Conservation (phyloP, 2,797 vertebrate genomes). For the Clarias platycephalus region DNA sequence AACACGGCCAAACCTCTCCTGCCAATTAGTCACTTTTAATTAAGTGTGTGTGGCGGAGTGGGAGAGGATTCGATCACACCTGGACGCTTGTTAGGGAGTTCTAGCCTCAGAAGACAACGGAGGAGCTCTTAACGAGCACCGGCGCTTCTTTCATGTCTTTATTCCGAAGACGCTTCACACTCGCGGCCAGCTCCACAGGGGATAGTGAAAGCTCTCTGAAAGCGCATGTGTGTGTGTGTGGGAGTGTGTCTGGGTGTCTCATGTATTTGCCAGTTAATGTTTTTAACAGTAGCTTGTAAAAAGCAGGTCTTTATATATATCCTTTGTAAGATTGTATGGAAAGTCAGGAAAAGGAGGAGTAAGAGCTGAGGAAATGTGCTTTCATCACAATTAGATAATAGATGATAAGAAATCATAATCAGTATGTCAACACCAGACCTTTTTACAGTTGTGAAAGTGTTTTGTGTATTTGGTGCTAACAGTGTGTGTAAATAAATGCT, state of each 20-base stretch:
- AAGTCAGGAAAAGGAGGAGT: background rate
- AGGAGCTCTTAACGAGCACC: constrained; percentile 38
- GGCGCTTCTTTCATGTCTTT: constrained; percentile 29
- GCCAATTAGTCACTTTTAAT: constrained; percentile 68
- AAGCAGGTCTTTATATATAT: background rate
- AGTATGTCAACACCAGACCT: background rate
- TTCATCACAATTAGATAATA: background rate
- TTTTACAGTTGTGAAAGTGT: background rate
- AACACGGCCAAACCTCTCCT: constrained; percentile 1
- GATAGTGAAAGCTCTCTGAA: constrained; percentile 15
- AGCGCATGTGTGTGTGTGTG: constrained; percentile 3
- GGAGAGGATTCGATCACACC: constrained; percentile 55
- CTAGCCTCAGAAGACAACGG: constrained; percentile 39
- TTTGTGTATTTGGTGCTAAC: background rate
- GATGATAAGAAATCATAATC: background rate
- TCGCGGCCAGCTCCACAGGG: background rate
- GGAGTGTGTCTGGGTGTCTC: constrained; percentile 7
- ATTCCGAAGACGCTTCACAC: constrained; percentile 31
- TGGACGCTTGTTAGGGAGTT: constrained; percentile 45
- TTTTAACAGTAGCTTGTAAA: constrained; percentile 22
- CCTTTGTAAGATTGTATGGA: background rate
- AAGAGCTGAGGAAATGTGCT: background rate
- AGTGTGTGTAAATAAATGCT: background rate
- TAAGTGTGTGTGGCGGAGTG: constrained; percentile 57
- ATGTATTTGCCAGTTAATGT: constrained; percentile 23